Conservation (phyloP, 2,113 vertebrate species). For the Otis tarda region DNA sequence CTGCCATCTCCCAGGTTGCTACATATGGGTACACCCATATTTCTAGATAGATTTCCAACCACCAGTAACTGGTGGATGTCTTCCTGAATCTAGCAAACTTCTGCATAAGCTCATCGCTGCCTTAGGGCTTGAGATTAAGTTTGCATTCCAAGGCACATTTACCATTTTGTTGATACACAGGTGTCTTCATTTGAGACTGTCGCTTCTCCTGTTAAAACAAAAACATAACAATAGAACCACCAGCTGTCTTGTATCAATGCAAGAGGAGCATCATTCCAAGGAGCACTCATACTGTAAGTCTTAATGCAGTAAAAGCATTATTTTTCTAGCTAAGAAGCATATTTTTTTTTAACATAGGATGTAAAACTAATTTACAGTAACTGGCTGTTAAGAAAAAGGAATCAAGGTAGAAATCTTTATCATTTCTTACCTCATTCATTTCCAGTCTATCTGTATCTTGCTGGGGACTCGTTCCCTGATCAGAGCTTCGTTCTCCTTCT, state of each 20-base stretch:
- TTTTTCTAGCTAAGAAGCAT: neutral
- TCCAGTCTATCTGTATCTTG: constrained; percentile 73
- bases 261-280: neutral
- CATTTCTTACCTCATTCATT: constrained; percentile 77
- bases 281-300: neutral
- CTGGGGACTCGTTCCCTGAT: constrained; percentile 82
- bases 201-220: constrained; percentile 71
- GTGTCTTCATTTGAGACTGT: constrained; percentile 81
- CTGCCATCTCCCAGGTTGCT: neutral
- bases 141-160: constrained; percentile 4
- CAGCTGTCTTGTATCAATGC: neutral
- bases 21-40: neutral
- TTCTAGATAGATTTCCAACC: neutral
- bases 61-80: neutral
- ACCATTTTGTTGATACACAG: constrained; percentile 96
- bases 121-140: neutral
- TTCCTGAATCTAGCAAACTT: neutral
- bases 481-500: constrained; percentile 83
- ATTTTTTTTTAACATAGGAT: neutral
- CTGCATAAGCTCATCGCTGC: neutral
- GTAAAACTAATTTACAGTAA: neutral
- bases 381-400: neutral
- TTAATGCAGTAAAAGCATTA: neutral
- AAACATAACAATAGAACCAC: neutral
- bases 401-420: neutral